Evolutionary conservation across 2,888 invertebrate species (phyloP).

Genomic region (Hirtodrosophila confusa): DNA sequence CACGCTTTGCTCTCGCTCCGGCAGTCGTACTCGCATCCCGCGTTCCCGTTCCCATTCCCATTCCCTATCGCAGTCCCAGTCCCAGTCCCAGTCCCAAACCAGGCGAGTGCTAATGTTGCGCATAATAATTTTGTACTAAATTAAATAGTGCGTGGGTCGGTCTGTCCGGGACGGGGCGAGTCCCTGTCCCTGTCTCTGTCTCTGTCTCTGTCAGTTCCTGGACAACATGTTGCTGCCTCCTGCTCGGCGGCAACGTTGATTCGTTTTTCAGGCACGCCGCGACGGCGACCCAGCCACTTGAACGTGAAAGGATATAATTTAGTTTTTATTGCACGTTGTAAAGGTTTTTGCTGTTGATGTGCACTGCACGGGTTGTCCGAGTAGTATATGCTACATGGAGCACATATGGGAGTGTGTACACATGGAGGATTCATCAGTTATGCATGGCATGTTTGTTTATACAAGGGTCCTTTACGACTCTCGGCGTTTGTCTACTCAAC

Average conservation of each 20-base stretch:
- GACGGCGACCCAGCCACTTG: constrained; percentile 59
- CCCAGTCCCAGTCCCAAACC: constrained; percentile 19
- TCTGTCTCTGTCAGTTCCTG: constrained; percentile 30
- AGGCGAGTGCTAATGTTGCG: constrained; percentile 77
- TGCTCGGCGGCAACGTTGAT: constrained; percentile 38
- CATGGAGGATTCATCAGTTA: constrained; percentile 62
- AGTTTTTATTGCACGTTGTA: constrained; percentile 74
- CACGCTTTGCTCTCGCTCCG: constrained; percentile 44
- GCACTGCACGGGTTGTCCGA: constrained; percentile 15
- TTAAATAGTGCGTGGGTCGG: constrained; percentile 80
- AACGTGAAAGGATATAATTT: constrained; percentile 78
- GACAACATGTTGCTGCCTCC: constrained; percentile 70
- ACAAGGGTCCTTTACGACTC: constrained; percentile 58
- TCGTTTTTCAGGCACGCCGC: constrained; percentile 45
- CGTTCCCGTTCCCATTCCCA: constrained; percentile 6
- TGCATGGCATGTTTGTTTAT: constrained; percentile 69
- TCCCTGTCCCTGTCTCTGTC: constrained; percentile 8
- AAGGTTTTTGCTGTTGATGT: constrained; percentile 38
- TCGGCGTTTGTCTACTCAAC: constrained; percentile 15
- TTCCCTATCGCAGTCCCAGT: background rate
- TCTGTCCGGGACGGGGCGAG: constrained; percentile 3
- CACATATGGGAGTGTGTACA: constrained; percentile 3
- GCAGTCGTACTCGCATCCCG: constrained; percentile 1
- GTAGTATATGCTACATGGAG: background rate
- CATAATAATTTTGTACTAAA: constrained; percentile 81